A percentile compares a stretch with the other conserved stretches of the same genome.
Conservation (phyloP, 1,140 invertebrate genomes). For the Campoletis sonorensis region DNA sequence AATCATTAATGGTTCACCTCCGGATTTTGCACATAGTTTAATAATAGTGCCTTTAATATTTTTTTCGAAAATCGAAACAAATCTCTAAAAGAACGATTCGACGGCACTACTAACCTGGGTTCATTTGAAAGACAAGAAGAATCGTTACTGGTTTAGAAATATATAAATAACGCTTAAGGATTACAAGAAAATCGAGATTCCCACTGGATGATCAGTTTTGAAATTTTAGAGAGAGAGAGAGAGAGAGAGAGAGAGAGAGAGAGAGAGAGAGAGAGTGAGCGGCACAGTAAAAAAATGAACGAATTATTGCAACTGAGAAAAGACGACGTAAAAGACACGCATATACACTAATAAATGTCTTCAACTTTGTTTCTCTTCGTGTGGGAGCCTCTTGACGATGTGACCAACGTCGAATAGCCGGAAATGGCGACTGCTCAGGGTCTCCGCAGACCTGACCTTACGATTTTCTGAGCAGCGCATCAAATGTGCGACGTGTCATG, state of each 20-base stretch:
- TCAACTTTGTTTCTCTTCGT: background rate
- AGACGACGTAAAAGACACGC: background rate
- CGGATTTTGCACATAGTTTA: no score
- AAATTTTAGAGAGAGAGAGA: no score
- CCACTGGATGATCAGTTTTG: no score
- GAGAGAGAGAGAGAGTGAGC: background rate
- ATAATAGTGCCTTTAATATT: no score
- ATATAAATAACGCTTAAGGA: no score
- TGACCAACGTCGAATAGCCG: slow-evolving; percentile 52
- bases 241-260: background rate
- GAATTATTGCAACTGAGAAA: background rate
- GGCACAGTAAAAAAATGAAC: background rate
- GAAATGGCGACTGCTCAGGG: slow-evolving; percentile 63
- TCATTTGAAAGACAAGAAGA: no score
- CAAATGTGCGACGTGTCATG: slow-evolving; percentile 59
- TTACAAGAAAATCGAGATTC: no score
- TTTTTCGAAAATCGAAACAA: no score
- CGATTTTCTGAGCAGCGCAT: slow-evolving; percentile 52
- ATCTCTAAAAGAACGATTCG: no score
- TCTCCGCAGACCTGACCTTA: slow-evolving; percentile 66
- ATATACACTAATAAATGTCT: background rate
- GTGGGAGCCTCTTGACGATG: background rate
- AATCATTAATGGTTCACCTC: no score
- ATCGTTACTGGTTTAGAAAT: no score
- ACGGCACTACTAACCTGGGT: no score